These are phyloP conservation scores for Melanerpes aurifrons DNA, from an alignment of 2,113 vertebrate species.

Conservation along the genomic window DNA sequence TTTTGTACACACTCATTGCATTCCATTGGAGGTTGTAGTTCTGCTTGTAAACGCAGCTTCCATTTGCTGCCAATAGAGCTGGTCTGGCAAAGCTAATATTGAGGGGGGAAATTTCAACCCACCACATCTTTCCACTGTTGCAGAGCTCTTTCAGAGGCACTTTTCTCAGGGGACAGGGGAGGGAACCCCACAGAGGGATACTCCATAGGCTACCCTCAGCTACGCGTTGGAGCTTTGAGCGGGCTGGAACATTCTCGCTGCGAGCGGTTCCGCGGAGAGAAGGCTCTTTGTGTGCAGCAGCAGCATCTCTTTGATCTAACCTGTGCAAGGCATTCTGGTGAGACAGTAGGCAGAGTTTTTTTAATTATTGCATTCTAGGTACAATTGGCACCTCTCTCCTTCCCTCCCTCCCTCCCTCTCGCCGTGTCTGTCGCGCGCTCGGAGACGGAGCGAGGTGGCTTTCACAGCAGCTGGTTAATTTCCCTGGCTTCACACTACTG, in stretches of 20 bases:
- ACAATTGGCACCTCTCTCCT: slow-evolving; percentile 70
- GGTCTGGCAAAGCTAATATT: no score
- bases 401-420: slow-evolving; percentile 41
- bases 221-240: not conserved
- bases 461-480: slow-evolving; percentile 87
- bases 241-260: not conserved
- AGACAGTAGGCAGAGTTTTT: slow-evolving; percentile 64
- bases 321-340: slow-evolving; percentile 36
- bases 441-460: slow-evolving; percentile 81
- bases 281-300: slow-evolving; percentile 44
- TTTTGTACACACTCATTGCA: no score
- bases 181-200: not conserved
- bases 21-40: no score
- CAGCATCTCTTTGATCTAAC: slow-evolving; percentile 52
- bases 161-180: not conserved
- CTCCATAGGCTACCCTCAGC: not conserved
- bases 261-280: slow-evolving; percentile 27
- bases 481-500: slow-evolving; percentile 86
- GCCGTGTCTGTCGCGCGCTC: slow-evolving; percentile 47
- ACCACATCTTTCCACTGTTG: not conserved
- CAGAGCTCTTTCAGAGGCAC: not conserved
- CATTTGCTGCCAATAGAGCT: no score
- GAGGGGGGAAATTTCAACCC: no score
- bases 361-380: slow-evolving; percentile 68
- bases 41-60: no score